Evolutionary conservation across 2,797 vertebrate species (phyloP), one percentile per base, ranked within the genome.

Genomic region (Neoniphon sammara): DNA sequence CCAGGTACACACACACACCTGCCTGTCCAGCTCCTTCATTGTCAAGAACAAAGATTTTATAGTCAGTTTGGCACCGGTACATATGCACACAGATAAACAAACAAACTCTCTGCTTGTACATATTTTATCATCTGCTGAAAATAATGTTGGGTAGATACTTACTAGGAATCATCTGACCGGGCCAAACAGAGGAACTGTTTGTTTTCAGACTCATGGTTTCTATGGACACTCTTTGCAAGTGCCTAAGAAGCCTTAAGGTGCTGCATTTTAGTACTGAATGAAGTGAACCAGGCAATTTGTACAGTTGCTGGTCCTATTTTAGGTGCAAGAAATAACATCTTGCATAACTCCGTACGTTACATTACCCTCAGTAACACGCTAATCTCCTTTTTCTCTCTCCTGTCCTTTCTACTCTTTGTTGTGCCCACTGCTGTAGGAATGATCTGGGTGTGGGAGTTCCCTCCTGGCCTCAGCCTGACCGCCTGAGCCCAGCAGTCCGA

Each of bases 381-480:
- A 47, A 47, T 7, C 6, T 62, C 17, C 5, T 55, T 18, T 18
- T 47, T n/a, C 56, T 58, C 0, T 53, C 1, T 34, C 15, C 55
- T 5, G 49, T 14, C 5, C 34, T 15, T 20, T 49, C 1, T 5
- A 10, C 55, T 50, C 12, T 55, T 10, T 53, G 2, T 65, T 44
- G 1, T 1, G 59, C 12, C 57, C 52, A 17, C 10, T 74, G 5
- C 44, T 76, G 49, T 87, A 98, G 98, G 89, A 94, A 82, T 20
- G 95, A 96, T 75, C 82, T 96, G 77, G 91, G 89, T 58, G 25
- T 82, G 18, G 86, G 88, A 81, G 94, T 94, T 30, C 74, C 94
- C 9, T 80, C 92, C 0, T 93, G 92, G 91, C 89, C 95, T 75
- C 95, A 95, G 11, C 88, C 94, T 23, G 95, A 73, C 47, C 65